A percentile compares a stretch with the other conserved stretches of the same genome.
Conservation (phyloP, 1,140 invertebrate species). For the Drosophila sp. region DNA sequence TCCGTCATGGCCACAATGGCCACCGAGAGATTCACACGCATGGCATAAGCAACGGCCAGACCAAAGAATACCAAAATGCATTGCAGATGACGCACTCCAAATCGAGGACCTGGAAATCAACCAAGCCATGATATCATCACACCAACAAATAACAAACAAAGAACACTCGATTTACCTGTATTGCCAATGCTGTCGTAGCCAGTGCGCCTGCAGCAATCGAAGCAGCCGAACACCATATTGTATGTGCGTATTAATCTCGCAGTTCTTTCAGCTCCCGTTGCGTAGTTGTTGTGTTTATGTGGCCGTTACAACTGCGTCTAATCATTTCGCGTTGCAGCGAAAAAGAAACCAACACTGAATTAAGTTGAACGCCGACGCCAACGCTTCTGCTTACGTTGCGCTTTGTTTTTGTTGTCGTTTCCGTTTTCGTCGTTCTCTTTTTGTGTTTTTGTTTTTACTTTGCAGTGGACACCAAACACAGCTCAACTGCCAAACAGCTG, state of each 20-base stretch:
- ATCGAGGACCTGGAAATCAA: constrained; percentile 63
- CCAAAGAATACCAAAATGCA: constrained; percentile 88
- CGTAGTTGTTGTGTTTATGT: constrained; percentile 3
- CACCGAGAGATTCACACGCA: constrained; percentile 89
- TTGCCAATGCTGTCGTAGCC: constrained; percentile 74
- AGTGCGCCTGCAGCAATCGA: constrained; percentile 57
- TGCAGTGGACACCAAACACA: constrained; percentile 22
- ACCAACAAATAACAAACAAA: not conserved
- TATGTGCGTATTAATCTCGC: not conserved
- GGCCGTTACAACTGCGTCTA: constrained; percentile 1
- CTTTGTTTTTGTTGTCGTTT: constrained; percentile 52
- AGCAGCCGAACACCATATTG: constrained; percentile 68
- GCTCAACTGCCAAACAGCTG: not conserved
- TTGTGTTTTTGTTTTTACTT: constrained; percentile 19
- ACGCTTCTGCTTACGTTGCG: constrained; percentile 41
- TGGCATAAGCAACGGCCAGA: constrained; percentile 87
- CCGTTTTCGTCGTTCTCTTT: constrained; percentile 16
- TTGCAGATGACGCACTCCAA: constrained; percentile 88
- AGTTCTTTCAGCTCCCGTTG: not conserved
- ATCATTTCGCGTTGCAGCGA: constrained; percentile 4
- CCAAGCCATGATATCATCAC: not conserved
- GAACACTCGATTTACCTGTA: constrained; percentile 46
- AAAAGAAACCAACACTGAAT: not conserved
- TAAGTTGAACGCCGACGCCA: constrained; percentile 2
- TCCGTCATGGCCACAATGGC: constrained; percentile 86